Base-by-base conservation (phyloP, 2,797 vertebrate genomes). In the Alcedo atthis region DNA sequence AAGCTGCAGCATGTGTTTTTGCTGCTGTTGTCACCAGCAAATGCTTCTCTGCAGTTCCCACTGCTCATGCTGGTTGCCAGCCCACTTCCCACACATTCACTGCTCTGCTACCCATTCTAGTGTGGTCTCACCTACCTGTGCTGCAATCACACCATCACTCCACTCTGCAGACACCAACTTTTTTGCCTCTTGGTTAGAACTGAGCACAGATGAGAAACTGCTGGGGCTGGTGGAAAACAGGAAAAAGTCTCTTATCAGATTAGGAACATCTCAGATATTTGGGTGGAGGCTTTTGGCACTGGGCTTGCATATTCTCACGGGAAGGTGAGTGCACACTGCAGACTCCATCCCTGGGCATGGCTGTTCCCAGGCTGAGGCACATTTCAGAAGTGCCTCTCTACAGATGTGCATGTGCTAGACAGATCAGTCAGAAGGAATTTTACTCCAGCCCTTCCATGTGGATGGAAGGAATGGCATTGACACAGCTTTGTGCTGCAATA, bases 251-350 rank as follows among this genome's bases (percentile, higher is more conserved):
- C 94, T 96, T 93, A 92, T 80, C 87, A 91, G 89, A 80, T 90
- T 68, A 95, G 78, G 58, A 96, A 92, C 24, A 26, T 92, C 95
- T 93, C 2, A 8, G 66, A 88, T 85, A 81, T 77, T 87, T 96
- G 95, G 91, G 94, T 91, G 95, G 92, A 93, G 94, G 43, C 89
- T 70, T 64, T 92, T 96, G 95, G 95, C 94, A 91, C 81, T 11
- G 81, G 68, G 53, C n/a, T 86, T 28, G 24, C 1, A 13, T 81
- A 89, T 90, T 95, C 92, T 76, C 84, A 70, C 17, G 37, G 62
- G 78, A 92, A 35, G 1, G 3, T 84, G 70, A 51, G 43, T 19
- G 54, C 71, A 85, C 45, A 71, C 57, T 74, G 26, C 42, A 75
- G 21, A 59, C 85, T 90, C 87, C 61, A 57, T 49, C 80, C 68